Evolutionary conservation across 1,140 invertebrate genomes (phyloP).

Genomic region (Hypsibius dujardini): DNA sequence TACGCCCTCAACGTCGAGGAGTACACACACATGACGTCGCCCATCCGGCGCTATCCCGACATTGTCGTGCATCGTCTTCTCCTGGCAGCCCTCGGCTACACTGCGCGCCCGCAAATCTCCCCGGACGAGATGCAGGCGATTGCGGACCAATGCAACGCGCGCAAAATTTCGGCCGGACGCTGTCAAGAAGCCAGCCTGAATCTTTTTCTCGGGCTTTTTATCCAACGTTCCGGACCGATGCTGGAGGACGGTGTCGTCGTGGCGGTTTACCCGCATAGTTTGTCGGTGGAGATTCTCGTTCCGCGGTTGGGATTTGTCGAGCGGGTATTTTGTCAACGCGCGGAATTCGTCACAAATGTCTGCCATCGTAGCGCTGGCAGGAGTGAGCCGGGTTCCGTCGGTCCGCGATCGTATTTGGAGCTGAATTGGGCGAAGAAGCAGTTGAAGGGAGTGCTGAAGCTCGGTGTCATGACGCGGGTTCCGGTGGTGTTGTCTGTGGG

Average conservation of each 20-base stretch:
- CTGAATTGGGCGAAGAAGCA: no score
- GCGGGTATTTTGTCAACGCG: background rate
- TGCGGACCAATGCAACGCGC: conserved; percentile 60
- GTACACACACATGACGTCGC: conserved; percentile 91
- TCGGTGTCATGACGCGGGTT: no score
- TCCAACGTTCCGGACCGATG: conserved; percentile 46
- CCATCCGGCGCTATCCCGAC: conserved; percentile 79
- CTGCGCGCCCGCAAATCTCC: conserved; percentile 37
- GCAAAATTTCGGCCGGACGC: conserved; percentile 60
- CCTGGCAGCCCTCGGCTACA: conserved; percentile 36
- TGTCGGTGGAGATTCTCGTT: conserved; percentile 12
- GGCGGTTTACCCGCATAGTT: conserved; percentile 36
- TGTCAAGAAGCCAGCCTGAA: conserved; percentile 60
- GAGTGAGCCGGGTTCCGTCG: no score
- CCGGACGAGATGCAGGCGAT: conserved; percentile 37
- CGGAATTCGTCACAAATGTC: no score
- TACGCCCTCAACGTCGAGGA: conserved; percentile 68
- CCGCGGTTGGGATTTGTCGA: background rate
- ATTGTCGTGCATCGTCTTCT: conserved; percentile 66
- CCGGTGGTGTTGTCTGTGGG: no score
- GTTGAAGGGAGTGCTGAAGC: no score
- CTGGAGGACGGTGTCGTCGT: conserved; percentile 55
- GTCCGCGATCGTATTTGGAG: no score
- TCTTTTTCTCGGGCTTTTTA: conserved; percentile 57
- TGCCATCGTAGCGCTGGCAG: no score